A percentile compares a stretch with the other conserved stretches of the same genome.
Conservation (phyloP, 2,113 vertebrate species). For the Pyxicephalus adspersus region DNA sequence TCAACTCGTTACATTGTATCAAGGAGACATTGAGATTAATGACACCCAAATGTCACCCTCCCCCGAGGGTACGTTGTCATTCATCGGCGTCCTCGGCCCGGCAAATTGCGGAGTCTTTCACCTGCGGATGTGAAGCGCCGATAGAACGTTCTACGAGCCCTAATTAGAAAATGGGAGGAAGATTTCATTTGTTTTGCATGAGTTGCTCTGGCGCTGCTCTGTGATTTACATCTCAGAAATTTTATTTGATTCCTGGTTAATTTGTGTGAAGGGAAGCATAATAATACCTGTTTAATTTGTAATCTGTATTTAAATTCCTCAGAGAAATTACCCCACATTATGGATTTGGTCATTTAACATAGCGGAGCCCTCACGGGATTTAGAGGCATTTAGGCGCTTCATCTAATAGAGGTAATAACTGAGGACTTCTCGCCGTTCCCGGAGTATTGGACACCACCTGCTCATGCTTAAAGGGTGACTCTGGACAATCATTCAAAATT, state of each 20-base stretch:
- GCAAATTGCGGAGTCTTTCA: constrained; percentile 20
- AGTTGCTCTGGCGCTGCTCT: constrained; percentile 30
- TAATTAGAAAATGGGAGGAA: constrained; percentile 47
- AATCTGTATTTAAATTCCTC: constrained; percentile 55
- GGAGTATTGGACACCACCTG: too few relatives aligned
- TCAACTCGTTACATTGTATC: background rate
- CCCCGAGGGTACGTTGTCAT: background rate
- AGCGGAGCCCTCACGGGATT: background rate
- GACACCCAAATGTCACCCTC: background rate
- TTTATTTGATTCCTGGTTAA: constrained; percentile 56
- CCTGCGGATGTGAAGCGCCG: constrained; percentile 31
- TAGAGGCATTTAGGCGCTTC: background rate
- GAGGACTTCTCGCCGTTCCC: too few relatives aligned
- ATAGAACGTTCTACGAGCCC: constrained; percentile 31
- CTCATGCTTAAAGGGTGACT: too few relatives aligned
- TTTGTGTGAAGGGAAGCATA: constrained; percentile 56
- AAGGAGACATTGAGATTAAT: background rate
- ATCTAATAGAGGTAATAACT: background rate
- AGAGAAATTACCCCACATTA: constrained; percentile 51
- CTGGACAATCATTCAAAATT: too few relatives aligned
- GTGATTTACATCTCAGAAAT: constrained; percentile 54
- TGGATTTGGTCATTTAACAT: constrained; percentile 49
- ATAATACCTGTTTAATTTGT: constrained; percentile 56
- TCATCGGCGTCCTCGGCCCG: background rate
- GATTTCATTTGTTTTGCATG: constrained; percentile 56